Evolutionary conservation across 2,888 invertebrate genomes (phyloP), one percentile per base, ranked within the genome.

Genomic region (Parnassius glacialis): DNA sequence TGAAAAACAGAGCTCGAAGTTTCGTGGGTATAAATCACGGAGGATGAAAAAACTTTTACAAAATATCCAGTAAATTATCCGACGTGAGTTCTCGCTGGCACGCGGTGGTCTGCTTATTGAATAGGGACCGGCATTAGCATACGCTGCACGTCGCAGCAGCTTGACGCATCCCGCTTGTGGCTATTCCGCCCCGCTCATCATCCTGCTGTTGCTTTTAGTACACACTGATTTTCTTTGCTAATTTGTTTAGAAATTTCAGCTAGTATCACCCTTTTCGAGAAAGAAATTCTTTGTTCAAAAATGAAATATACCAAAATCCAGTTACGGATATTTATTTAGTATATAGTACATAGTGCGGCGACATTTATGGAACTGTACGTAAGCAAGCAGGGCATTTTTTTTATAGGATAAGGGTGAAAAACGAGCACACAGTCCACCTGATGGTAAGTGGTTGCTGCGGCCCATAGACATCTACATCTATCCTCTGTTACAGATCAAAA

Each of bases 61-160:
- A 90, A 90, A 90, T 91, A 90, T 89, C 89, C 89, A 90, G 91
- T 90, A 90, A 90, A 91, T 90, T 91, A 90, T 90, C 90, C 88
- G 89, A 90, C 90, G 90, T 90, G 91, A 90, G 87, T 88, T 89
- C 86, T 90, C 83, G 82, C 83, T 83, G 87, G 88, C 88, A 87
- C 88, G 90, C 84, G 86, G 87, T 84, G 89, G 90, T 87, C 88
- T 86, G 89, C 88, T 90, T 91, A 91, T 91, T 91, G 91, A 91
- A 91, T 90, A 90, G 90, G 87, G 83, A 81, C 78, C 72, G 74
- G 76, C 79, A 89, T 90, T 91, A 90, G 88, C 88, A 90, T 90
- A 89, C 91, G 79, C 74, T 75, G 86, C 91, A 90, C 90, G 90
- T 90, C 87, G 84, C 73, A 67, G 75, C 81, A 82, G 80, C 84